Evolutionary conservation across 2,113 vertebrate species (phyloP).

Genomic region (Eulemur macaco): DNA sequence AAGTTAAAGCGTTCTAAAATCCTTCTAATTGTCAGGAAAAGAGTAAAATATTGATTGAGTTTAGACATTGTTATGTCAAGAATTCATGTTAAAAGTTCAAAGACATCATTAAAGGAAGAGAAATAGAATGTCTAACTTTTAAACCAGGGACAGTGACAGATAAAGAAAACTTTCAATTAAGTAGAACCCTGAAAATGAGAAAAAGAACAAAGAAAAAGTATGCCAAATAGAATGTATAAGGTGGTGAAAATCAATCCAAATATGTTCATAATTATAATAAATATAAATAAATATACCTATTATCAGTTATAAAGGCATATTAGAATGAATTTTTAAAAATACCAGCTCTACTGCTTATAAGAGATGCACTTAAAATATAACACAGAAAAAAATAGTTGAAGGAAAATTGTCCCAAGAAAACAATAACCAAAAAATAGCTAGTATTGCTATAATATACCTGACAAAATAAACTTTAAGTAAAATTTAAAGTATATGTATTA

Average conservation of each 20-base stretch:
- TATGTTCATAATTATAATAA: neutral
- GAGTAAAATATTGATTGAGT: slow-evolving; percentile 22
- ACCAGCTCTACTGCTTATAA: neutral
- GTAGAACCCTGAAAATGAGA: neutral
- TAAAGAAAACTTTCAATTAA: neutral
- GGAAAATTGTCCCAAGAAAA: neutral
- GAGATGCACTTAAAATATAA: neutral
- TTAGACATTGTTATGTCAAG: neutral
- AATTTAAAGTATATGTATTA: neutral
- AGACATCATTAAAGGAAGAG: neutral
- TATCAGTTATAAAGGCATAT: neutral
- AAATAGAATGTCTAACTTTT: slow-evolving; percentile 15
- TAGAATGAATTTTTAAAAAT: neutral
- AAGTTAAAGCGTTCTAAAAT: neutral
- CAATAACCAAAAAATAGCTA: neutral
- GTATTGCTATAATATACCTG: neutral
- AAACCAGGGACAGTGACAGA: neutral
- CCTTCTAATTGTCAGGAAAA: neutral
- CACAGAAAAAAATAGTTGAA: neutral
- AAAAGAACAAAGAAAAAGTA: neutral
- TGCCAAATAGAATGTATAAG: neutral
- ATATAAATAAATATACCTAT: neutral
- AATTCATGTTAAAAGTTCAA: neutral
- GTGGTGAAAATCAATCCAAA: neutral
- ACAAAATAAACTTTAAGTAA: slow-evolving; percentile 7